Evolutionary conservation across 2,888 invertebrate species (phyloP).

Genomic region (Orgyia antiqua): DNA sequence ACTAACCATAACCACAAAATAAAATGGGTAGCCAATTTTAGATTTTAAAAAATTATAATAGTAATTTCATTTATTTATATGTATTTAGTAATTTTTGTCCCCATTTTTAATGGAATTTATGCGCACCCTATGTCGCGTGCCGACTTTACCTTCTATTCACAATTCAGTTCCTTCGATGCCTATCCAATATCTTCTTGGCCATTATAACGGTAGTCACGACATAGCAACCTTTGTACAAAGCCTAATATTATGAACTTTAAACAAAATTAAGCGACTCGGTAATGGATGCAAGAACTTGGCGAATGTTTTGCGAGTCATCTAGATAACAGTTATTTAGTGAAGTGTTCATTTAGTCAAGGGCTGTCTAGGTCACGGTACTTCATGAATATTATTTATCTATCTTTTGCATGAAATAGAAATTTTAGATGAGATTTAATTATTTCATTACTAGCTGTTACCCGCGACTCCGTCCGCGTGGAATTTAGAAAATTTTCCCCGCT

Average conservation of each 20-base stretch:
- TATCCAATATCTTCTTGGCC: slow-evolving; percentile 30
- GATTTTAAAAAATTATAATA: no score
- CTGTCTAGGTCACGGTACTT: not conserved
- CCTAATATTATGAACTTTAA: slow-evolving; percentile 26
- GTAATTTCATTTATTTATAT: no score
- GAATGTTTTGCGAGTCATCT: slow-evolving; percentile 16
- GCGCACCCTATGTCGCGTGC: slow-evolving; percentile 34
- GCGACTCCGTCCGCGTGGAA: no score
- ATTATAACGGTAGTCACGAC: slow-evolving; percentile 37
- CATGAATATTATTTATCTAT: not conserved
- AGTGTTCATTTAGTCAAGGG: not conserved
- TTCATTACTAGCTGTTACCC: no score
- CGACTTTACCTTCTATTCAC: slow-evolving; percentile 34
- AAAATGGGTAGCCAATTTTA: no score
- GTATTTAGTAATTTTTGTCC: no score
- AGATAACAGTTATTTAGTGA: not conserved
- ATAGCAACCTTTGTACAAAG: slow-evolving; percentile 18
- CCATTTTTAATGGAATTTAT: not conserved
- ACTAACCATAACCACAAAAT: no score
- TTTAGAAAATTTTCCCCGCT: no score
- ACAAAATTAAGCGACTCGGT: slow-evolving; percentile 23
- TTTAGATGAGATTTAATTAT: no score
- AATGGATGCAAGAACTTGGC: slow-evolving; percentile 19
- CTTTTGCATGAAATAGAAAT: no score
- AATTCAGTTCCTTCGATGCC: slow-evolving; percentile 29